A percentile compares a stretch with the other conserved stretches of the same genome.
phyloP scores from a whole-genome alignment of 1,140 invertebrate species.

The Ceratina calcarata region DNA sequence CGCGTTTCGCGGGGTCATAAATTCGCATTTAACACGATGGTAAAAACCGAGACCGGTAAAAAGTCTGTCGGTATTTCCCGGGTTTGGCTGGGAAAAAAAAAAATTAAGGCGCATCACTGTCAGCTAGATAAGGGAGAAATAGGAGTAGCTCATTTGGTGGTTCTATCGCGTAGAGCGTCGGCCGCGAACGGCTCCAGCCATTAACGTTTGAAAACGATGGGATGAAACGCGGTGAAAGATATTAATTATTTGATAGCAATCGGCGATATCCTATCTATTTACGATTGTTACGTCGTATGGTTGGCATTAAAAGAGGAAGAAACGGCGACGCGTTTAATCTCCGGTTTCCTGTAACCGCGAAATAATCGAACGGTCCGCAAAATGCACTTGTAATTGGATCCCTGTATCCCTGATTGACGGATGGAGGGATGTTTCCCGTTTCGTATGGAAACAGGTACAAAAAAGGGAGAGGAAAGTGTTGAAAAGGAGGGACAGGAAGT shows the following conservation, averaged over 20 bases:
- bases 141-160: neutral
- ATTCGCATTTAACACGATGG: slow-evolving; percentile 32
- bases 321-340: slow-evolving; percentile 42
- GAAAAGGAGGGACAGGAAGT: slow-evolving; percentile 19
- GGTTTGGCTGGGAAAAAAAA: slow-evolving; percentile 11
- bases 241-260: slow-evolving; percentile 33
- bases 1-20: slow-evolving; percentile 13
- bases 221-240: neutral
- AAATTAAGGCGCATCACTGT: slow-evolving; percentile 15
- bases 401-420: slow-evolving; percentile 27
- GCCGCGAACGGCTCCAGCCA: neutral
- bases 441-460: slow-evolving; percentile 22
- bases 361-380: slow-evolving; percentile 24
- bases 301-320: slow-evolving; percentile 5
- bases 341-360: slow-evolving; percentile 41
- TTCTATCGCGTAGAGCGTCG: neutral
- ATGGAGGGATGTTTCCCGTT: slow-evolving; percentile 20
- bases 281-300: neutral
- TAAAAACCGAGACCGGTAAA: slow-evolving; percentile 1
- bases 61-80: neutral
- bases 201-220: neutral
- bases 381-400: slow-evolving; percentile 37
- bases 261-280: neutral
- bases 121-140: neutral
- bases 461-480: neutral